Evolutionary conservation across 1,140 invertebrate species (phyloP).

Genomic region (Ceratosolen solmsi): DNA sequence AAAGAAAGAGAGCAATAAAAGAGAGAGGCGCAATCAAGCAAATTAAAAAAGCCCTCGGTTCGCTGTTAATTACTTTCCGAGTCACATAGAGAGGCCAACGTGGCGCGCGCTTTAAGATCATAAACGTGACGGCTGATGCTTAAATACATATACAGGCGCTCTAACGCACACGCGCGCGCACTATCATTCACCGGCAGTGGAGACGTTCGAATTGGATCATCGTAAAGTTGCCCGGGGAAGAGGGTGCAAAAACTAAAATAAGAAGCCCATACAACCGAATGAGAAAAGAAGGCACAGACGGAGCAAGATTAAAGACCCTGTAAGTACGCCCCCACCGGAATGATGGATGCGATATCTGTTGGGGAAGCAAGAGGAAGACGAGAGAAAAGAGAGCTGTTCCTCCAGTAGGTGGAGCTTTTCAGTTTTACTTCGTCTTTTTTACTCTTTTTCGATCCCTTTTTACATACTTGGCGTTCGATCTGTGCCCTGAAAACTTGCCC

Average conservation of each 20-base stretch:
- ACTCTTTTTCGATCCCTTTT: slow-evolving; percentile 26
- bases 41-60: slow-evolving; percentile 35
- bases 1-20: slow-evolving; percentile 26
- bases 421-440: slow-evolving; percentile 53
- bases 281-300: slow-evolving; percentile 26
- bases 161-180: background rate
- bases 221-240: slow-evolving; percentile 22
- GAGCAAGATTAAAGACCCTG: slow-evolving; percentile 71
- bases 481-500: background rate
- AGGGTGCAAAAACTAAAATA: slow-evolving; percentile 37
- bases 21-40: slow-evolving; percentile 11
- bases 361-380: slow-evolving; percentile 12
- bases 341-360: slow-evolving; percentile 71
- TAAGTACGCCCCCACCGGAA: slow-evolving; percentile 71
- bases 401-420: slow-evolving; percentile 68
- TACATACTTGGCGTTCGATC: too few species aligned
- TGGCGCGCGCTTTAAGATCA: slow-evolving; percentile 19
- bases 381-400: slow-evolving; percentile 31
- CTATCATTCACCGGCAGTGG: background rate
- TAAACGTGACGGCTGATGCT: slow-evolving; percentile 34
- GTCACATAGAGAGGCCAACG: background rate
- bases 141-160: slow-evolving; percentile 1
- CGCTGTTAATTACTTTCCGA: slow-evolving; percentile 35
- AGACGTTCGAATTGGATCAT: slow-evolving; percentile 43
- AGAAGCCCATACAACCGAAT: slow-evolving; percentile 9